Evolutionary conservation across 2,113 vertebrate species (phyloP).

Genomic region (Leptobrachium ailaonicum): DNA sequence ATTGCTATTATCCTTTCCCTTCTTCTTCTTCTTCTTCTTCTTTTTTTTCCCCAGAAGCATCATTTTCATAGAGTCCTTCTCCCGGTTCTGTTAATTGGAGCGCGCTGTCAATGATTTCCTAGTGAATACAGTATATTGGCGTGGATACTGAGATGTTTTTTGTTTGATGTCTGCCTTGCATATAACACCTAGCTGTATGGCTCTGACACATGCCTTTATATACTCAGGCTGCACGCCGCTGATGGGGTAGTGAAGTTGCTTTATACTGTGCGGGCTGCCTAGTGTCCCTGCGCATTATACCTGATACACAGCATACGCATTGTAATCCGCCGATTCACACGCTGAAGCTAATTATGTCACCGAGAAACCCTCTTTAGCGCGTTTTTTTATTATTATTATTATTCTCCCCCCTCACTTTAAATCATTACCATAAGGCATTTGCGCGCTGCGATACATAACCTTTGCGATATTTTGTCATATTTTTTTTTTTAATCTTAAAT

Average conservation of each 20-base stretch:
- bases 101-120: constrained; percentile 40
- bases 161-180: constrained; percentile 47
- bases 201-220: constrained; percentile 33
- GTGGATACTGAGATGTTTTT: constrained; percentile 5
- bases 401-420: constrained; percentile 9
- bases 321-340: neutral
- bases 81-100: constrained; percentile 42
- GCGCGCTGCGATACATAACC: constrained; percentile 24
- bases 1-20: no score
- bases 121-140: constrained; percentile 34
- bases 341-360: constrained; percentile 16
- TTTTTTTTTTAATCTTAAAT: neutral
- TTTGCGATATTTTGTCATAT: constrained; percentile 40
- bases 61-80: constrained; percentile 42
- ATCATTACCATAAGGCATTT: constrained; percentile 42
- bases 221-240: neutral
- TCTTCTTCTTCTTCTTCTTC: constrained; percentile 31
- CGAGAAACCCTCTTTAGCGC: neutral
- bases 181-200: constrained; percentile 19
- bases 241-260: neutral
- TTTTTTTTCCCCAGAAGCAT: constrained; percentile 54
- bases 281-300: neutral
- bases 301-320: neutral
- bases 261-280: neutral
- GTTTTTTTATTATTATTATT: neutral